phyloP scores from a whole-genome alignment of 2,888 invertebrate genomes.

The Oasisia sp. region DNA sequence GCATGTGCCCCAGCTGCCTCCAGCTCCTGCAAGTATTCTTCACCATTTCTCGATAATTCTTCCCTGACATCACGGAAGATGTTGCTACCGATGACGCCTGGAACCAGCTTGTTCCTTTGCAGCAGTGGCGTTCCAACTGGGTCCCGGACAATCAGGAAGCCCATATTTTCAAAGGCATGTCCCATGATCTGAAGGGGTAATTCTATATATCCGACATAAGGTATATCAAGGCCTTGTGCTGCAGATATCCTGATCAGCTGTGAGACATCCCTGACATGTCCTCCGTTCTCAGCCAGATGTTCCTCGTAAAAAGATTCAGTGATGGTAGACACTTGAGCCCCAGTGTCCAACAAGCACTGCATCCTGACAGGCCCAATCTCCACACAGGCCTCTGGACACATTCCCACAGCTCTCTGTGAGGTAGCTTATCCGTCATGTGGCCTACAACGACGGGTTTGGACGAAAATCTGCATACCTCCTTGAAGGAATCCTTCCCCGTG shows the following conservation, averaged over 20 bases:
- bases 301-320: background rate
- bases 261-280: background rate
- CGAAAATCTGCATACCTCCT: background rate
- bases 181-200: constrained; percentile 24
- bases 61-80: constrained; percentile 18
- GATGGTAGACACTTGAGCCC: background rate
- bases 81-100: too few species aligned
- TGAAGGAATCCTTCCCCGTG: background rate
- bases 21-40: too few species aligned
- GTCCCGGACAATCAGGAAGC: constrained; percentile 24
- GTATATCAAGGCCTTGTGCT: background rate
- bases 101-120: constrained; percentile 25
- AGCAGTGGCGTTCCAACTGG: background rate
- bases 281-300: background rate
- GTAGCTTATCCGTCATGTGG: background rate
- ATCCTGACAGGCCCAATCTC: constrained; percentile 21
- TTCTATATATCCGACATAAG: constrained; percentile 27
- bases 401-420: constrained; percentile 17
- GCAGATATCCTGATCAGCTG: background rate
- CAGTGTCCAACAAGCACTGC: constrained; percentile 32
- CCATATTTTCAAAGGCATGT: background rate
- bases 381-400: constrained; percentile 30
- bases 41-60: background rate
- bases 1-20: too few species aligned
- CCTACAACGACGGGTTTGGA: background rate